These are phyloP conservation scores for Drosophila paracracens DNA, from an alignment of 2,888 invertebrate genomes.

Conservation along the genomic window DNA sequence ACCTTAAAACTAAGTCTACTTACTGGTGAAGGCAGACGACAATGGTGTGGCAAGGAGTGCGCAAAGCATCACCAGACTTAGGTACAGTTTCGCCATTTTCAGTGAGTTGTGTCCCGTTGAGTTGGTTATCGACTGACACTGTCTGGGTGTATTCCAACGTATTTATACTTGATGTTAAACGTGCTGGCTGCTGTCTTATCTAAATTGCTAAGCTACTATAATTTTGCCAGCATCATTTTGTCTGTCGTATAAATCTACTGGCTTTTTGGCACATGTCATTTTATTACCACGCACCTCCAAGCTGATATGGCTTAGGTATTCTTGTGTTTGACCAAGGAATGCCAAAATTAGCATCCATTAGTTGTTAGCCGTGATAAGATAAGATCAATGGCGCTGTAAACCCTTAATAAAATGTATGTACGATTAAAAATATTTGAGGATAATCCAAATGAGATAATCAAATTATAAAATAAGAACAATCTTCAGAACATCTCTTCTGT, in stretches of 20 bases:
- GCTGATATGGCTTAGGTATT: constrained; percentile 5
- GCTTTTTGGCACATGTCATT: constrained; percentile 30
- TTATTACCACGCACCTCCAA: constrained; percentile 4
- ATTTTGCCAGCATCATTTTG: constrained; percentile 21
- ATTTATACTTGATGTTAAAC: constrained; percentile 35
- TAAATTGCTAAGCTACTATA: constrained; percentile 18
- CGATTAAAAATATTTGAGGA: neutral
- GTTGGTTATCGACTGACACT: constrained; percentile 25
- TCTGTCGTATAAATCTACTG: constrained; percentile 31
- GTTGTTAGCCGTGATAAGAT: neutral
- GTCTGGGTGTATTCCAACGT: neutral
- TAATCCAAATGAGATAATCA: neutral
- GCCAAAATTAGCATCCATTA: neutral
- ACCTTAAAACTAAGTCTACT: neutral
- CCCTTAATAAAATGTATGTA: neutral
- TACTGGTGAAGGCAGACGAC: constrained; percentile 38
- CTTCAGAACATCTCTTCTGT: neutral
- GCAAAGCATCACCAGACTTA: constrained; percentile 24
- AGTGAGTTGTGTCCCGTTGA: constrained; percentile 3
- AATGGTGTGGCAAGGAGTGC: constrained; percentile 15
- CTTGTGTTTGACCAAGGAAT: constrained; percentile 5
- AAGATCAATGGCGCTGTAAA: neutral
- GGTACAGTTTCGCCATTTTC: constrained; percentile 27
- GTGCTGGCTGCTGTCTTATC: constrained; percentile 31
- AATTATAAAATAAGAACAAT: neutral